Conservation (phyloP, 2,797 vertebrate species). For the Steatocranus sp. region DNA sequence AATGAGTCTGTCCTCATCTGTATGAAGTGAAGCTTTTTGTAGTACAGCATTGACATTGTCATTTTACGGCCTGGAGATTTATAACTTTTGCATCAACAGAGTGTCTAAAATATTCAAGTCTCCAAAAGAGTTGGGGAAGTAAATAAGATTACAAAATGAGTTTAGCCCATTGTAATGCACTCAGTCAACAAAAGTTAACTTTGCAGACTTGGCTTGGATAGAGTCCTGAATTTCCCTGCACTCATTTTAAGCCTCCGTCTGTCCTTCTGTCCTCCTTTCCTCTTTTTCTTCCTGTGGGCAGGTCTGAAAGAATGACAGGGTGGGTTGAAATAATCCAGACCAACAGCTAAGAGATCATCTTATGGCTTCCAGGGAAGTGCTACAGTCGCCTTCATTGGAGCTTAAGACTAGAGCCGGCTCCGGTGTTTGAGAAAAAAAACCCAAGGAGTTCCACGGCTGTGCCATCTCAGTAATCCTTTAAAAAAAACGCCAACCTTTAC, state of each 20-base stretch:
- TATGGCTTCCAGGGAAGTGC: constrained; percentile 29
- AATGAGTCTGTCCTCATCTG: not conserved
- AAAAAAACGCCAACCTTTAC: constrained; percentile 54
- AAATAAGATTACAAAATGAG: not conserved
- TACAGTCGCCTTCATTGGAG: constrained; percentile 25
- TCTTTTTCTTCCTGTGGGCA: constrained; percentile 4
- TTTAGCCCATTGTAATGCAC: not conserved
- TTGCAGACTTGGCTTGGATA: not conserved
- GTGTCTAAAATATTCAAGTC: not conserved
- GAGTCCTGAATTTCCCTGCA: not conserved
- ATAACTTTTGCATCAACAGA: not conserved
- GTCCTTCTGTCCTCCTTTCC: constrained; percentile 3
- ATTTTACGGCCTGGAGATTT: not conserved
- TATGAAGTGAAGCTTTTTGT: not conserved
- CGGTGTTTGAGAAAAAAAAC: constrained; percentile 23
- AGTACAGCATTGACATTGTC: not conserved
- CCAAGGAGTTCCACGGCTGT: constrained; percentile 5
- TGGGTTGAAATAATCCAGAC: constrained; percentile 41
- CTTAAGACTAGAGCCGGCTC: constrained; percentile 45
- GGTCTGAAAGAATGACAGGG: constrained; percentile 29
- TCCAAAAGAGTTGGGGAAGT: not conserved
- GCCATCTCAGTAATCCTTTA: constrained; percentile 53
- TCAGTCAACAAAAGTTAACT: constrained; percentile 13
- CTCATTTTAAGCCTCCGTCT: constrained; percentile 1
- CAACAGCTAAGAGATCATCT: constrained; percentile 48